Conservation (phyloP, 2,888 invertebrate species). For the Pristionchus mayeri region DNA sequence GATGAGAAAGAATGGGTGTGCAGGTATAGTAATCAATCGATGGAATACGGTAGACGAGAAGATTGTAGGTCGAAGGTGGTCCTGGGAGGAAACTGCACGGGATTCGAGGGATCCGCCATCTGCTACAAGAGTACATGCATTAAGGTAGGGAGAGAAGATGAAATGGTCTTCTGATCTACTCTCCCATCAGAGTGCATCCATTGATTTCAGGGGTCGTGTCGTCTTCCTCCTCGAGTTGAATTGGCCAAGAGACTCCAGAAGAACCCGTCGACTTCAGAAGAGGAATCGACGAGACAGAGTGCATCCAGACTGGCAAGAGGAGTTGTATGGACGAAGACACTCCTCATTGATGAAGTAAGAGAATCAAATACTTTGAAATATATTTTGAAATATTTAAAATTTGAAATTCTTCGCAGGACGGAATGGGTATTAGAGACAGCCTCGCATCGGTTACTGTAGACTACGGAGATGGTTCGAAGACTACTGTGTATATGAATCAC, state of each 20-base stretch:
- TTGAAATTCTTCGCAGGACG: conserved; percentile 18
- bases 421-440: conserved; percentile 17
- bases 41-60: neutral
- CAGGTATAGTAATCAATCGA: neutral
- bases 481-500: conserved; percentile 57
- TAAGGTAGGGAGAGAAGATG: conserved; percentile 53
- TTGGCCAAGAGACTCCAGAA: conserved; percentile 34
- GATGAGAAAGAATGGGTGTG: conserved; percentile 69
- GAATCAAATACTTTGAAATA: neutral
- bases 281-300: neutral
- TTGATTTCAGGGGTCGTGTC: conserved; percentile 44
- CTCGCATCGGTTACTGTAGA: conserved; percentile 50
- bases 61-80: conserved; percentile 52
- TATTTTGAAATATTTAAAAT: too few species aligned
- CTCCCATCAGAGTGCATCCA: neutral
- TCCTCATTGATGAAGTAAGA: conserved; percentile 63
- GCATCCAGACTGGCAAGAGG: neutral
- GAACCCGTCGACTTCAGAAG: neutral
- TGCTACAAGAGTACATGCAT: conserved; percentile 72
- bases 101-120: conserved; percentile 70
- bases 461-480: conserved; percentile 50
- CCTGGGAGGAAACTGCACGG: conserved; percentile 74
- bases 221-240: conserved; percentile 50
- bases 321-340: conserved; percentile 72
- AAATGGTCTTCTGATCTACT: too few species aligned